phyloP scores from a whole-genome alignment of 2,113 vertebrate genomes.

The Oreochromis spilurus region DNA sequence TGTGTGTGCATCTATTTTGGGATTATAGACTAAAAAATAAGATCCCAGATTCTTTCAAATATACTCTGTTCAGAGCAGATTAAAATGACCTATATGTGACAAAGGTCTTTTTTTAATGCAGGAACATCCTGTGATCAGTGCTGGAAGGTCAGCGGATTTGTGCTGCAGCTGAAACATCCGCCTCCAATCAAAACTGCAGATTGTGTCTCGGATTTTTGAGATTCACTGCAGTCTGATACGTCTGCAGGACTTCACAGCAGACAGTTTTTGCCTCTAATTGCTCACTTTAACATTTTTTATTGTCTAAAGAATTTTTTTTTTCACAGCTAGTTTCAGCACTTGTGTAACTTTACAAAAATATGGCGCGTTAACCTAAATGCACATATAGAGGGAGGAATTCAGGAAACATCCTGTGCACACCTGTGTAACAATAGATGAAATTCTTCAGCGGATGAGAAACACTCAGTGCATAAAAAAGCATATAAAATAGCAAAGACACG shows the following conservation, averaged over 20 bases:
- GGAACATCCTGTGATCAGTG: background rate
- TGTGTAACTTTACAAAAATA: background rate
- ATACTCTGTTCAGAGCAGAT: background rate
- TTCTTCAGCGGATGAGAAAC: background rate
- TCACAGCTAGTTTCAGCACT: background rate
- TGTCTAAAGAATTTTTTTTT: background rate
- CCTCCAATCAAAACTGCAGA: background rate
- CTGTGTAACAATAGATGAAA: background rate
- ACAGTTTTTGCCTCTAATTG: background rate
- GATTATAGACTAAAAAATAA: background rate
- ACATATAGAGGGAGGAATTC: background rate
- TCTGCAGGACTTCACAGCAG: background rate
- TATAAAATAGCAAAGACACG: background rate
- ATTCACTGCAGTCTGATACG: background rate
- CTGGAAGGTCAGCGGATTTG: background rate
- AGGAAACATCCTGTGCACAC: background rate
- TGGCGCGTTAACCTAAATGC: background rate
- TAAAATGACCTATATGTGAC: no score
- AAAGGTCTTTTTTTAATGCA: background rate
- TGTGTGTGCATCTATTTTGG: background rate
- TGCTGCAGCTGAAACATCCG: background rate
- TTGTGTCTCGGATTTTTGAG: background rate
- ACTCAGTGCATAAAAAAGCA: background rate
- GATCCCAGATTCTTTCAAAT: background rate
- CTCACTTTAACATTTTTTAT: background rate